Evolutionary conservation across 2,888 invertebrate genomes (phyloP).

Genomic region (Aporophyla nigra): DNA sequence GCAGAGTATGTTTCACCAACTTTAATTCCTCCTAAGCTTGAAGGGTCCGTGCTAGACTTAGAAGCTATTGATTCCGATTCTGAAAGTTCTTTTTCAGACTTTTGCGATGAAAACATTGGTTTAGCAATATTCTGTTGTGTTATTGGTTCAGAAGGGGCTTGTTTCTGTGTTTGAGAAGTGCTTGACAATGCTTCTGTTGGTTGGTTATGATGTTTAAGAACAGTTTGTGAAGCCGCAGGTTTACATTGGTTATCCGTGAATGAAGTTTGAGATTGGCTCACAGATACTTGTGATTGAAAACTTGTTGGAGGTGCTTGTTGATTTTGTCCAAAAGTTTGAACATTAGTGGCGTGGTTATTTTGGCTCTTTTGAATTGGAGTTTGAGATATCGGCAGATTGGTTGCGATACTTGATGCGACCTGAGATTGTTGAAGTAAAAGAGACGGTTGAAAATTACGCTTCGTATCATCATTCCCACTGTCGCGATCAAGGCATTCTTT

Average conservation of each 20-base stretch:
- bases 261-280: slow-evolving; percentile 73
- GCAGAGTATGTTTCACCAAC: slow-evolving; percentile 74
- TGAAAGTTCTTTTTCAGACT: slow-evolving; percentile 83
- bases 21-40: slow-evolving; percentile 73
- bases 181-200: slow-evolving; percentile 72
- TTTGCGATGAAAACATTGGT: slow-evolving; percentile 78
- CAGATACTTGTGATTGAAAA: slow-evolving; percentile 63
- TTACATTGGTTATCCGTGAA: slow-evolving; percentile 76
- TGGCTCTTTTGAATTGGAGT: slow-evolving; percentile 73
- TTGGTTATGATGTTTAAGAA: slow-evolving; percentile 68
- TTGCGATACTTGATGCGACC: slow-evolving; percentile 62
- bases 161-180: slow-evolving; percentile 75
- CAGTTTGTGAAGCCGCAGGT: slow-evolving; percentile 66
- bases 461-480: slow-evolving; percentile 67
- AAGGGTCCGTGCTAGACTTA: slow-evolving; percentile 81
- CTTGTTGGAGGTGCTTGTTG: slow-evolving; percentile 74
- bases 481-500: slow-evolving; percentile 73
- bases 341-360: slow-evolving; percentile 66
- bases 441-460: slow-evolving; percentile 64
- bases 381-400: slow-evolving; percentile 69
- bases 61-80: slow-evolving; percentile 82
- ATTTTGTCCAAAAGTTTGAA: slow-evolving; percentile 72
- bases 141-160: slow-evolving; percentile 73
- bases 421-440: slow-evolving; percentile 59
- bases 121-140: slow-evolving; percentile 73